Evolutionary conservation across 2,888 invertebrate genomes (phyloP).

Genomic region (Cataglyphis livida): DNA sequence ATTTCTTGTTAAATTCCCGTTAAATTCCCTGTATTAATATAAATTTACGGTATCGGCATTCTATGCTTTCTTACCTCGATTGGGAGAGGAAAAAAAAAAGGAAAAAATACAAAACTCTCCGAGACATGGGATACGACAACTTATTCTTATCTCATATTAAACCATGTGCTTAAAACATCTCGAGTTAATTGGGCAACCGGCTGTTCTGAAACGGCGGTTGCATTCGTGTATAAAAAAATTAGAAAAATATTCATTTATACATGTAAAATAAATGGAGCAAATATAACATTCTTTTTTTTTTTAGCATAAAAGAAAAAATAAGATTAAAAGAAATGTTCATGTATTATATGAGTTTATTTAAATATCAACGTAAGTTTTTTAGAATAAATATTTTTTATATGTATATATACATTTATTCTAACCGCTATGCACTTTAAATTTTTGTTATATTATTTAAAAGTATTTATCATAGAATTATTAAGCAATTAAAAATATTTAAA

Average conservation of each 20-base stretch:
- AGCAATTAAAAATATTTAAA: neutral
- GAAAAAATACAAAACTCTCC: constrained; percentile 2
- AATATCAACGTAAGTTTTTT: neutral
- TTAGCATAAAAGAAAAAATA: neutral
- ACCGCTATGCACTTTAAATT: neutral
- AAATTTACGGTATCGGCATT: constrained; percentile 3
- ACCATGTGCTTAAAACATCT: constrained; percentile 56
- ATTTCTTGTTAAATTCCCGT: neutral
- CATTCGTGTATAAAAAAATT: constrained; percentile 10
- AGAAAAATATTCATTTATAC: neutral
- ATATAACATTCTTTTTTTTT: neutral
- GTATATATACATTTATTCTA: neutral
- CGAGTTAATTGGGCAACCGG: constrained; percentile 59
- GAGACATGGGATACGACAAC: constrained; percentile 20
- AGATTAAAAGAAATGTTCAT: neutral
- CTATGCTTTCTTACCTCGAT: constrained; percentile 48
- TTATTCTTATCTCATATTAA: constrained; percentile 61
- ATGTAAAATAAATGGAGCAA: neutral
- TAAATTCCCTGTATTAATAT: constrained; percentile 12
- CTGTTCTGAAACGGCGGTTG: neutral
- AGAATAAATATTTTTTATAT: neutral
- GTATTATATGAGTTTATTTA: neutral
- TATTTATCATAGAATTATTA: neutral
- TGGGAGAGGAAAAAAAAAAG: constrained; percentile 39
- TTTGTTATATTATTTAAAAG: neutral